Conservation (phyloP, 2,113 vertebrate species). For the Nesogale talazaci region DNA sequence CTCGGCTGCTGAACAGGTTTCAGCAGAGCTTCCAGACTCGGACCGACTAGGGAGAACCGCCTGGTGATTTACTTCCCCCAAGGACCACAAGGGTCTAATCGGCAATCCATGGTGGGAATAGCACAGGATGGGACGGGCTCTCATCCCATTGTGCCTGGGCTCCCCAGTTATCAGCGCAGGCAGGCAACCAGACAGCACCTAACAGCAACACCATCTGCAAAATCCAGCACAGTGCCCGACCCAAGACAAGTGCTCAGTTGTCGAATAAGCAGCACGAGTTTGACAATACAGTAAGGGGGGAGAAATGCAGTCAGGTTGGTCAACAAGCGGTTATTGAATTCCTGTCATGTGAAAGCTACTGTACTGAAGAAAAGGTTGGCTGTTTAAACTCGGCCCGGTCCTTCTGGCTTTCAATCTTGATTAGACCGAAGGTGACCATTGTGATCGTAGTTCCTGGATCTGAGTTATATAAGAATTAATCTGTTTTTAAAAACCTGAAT, state of each 20-base stretch:
- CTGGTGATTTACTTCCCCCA: background rate
- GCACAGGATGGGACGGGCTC: background rate
- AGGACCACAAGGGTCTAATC: background rate
- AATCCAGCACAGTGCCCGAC: conserved; percentile 21
- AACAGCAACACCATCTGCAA: background rate
- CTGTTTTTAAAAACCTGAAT: conserved; percentile 25
- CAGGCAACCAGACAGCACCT: background rate
- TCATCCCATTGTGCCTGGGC: background rate
- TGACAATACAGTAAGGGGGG: conserved; percentile 59
- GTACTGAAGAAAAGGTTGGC: conserved; percentile 20
- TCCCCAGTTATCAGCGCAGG: background rate
- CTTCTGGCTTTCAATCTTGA: conserved; percentile 55
- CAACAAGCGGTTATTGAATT: conserved; percentile 57
- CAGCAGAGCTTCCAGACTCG: background rate
- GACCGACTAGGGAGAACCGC: background rate
- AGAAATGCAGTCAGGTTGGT: conserved; percentile 50
- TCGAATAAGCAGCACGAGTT: conserved; percentile 63
- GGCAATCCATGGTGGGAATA: background rate
- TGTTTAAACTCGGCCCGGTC: conserved; percentile 49
- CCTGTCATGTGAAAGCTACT: conserved; percentile 39
- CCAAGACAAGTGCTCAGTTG: conserved; percentile 20
- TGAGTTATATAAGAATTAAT: conserved; percentile 52
- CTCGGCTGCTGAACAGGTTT: background rate
- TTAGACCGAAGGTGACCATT: conserved; percentile 36
- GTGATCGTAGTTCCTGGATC: conserved; percentile 51